Evolutionary conservation across 2,113 vertebrate species (phyloP), one percentile per base, ranked within the genome.

Genomic region (Pterocles orientalis): DNA sequence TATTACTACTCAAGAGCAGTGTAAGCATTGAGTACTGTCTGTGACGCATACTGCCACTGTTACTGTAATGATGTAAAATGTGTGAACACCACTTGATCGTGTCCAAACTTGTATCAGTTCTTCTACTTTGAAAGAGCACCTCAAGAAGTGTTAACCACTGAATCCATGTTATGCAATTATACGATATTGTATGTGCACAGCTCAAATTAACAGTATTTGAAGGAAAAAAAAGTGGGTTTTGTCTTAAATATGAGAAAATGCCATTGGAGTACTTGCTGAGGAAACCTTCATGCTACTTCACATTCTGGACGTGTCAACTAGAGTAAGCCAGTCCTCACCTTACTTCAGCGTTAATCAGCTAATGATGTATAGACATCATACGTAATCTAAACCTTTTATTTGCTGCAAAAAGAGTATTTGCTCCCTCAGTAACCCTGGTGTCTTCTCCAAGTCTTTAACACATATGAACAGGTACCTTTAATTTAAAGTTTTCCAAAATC

Each of bases 401-500:
- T 36, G 25, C n/a, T 68, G 47, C 18, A 92, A 69, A 84, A 57
- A 12, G 10, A 64, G 15, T 28, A 60, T 43, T 47, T 84, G 7
- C n/a, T 82, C n/a, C 45, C 18, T 90, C 53, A 66, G n/a, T 58
- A 83, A 57, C 31, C 8, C n/a, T 9, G 12, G 16, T 18, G 17
- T n/a, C 62, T 73, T 76, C 62, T 72, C 62, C 45, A 66, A 69
- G 45, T 43, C 28, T 51, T 71, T 76, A 84, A 75, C 8, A 31
- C 4, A 33, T 6, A 53, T 7, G 10, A 57, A 72, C n/a, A 82
- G 10, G 79, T 98, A 99, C 99, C 99, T 99, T 99, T 31, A 99
- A 98, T 97, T 99, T 99, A 97, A 99, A 99, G 98, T 99, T 99
- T 97, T 99, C 99, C 97, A 99, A 98, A 90, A 99, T 99, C 97